Percentiles rank a stretch among this genome's conserved stretches.
Evolutionary conservation across 2,888 invertebrate species (phyloP).

Genomic region (Lysandra bellargus): DNA sequence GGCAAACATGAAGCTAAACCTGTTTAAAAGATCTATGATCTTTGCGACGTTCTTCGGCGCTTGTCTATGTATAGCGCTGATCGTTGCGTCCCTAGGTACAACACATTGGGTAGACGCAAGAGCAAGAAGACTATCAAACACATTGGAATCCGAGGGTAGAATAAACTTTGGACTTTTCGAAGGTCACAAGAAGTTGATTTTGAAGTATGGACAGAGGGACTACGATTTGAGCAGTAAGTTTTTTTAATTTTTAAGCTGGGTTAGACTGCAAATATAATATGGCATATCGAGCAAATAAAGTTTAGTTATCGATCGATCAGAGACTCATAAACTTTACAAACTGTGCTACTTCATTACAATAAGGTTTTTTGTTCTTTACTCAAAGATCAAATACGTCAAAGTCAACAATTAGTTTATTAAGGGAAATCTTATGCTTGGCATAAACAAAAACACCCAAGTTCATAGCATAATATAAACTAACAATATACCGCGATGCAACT

Average conservation of each 20-base stretch:
- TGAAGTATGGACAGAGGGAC: slow-evolving; percentile 88
- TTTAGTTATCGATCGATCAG: too few relatives aligned
- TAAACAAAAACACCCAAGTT: too few relatives aligned
- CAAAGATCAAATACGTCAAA: too few relatives aligned
- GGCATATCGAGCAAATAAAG: too few relatives aligned
- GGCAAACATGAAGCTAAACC: slow-evolving; percentile 80
- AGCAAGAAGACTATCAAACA: slow-evolving; percentile 84
- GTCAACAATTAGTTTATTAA: too few relatives aligned
- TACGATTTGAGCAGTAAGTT: slow-evolving; percentile 88
- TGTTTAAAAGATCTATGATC: slow-evolving; percentile 88
- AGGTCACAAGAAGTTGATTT: slow-evolving; percentile 89
- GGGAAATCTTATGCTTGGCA: too few relatives aligned
- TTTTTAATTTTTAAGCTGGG: not conserved
- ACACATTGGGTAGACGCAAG: slow-evolving; percentile 90
- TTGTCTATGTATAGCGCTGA: slow-evolving; percentile 87
- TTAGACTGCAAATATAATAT: too few relatives aligned
- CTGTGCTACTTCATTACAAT: too few relatives aligned
- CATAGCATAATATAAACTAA: too few relatives aligned
- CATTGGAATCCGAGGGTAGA: slow-evolving; percentile 85
- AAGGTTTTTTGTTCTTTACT: too few relatives aligned
- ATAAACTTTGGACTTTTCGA: slow-evolving; percentile 93
- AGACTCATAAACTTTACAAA: too few relatives aligned
- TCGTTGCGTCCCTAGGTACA: slow-evolving; percentile 90
- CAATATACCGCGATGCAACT: too few relatives aligned
- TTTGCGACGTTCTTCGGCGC: slow-evolving; percentile 91